A percentile compares a stretch with the other conserved stretches of the same genome.
Conservation (phyloP, 1,140 invertebrate species). For the Acromyrmex heyeri region DNA sequence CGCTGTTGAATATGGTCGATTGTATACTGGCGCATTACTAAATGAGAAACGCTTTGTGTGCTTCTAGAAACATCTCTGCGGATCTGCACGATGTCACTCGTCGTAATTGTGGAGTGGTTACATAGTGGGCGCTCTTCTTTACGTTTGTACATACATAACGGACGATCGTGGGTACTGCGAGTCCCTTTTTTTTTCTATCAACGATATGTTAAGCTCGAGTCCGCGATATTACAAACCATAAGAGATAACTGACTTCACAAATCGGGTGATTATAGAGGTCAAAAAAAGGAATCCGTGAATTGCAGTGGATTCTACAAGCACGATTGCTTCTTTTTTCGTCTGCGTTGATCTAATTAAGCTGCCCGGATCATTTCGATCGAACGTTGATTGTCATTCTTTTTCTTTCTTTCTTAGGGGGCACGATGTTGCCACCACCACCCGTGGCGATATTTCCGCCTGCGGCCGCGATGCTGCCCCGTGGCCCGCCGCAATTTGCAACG, state of each 20-base stretch:
- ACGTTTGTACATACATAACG: constrained; percentile 74
- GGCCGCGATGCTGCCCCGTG: constrained; percentile 81
- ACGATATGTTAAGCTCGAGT: constrained; percentile 7
- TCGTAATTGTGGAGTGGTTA: constrained; percentile 74
- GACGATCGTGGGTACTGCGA: constrained; percentile 64
- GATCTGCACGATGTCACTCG: constrained; percentile 72
- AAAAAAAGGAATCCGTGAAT: neutral
- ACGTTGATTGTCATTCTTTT: constrained; percentile 46
- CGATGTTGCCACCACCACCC: constrained; percentile 87
- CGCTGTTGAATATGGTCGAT: constrained; percentile 15
- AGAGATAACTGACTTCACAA: constrained; percentile 25
- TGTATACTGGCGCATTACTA: constrained; percentile 55
- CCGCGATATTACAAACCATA: neutral
- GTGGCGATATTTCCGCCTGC: constrained; percentile 84
- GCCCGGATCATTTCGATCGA: constrained; percentile 7
- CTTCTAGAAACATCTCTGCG: constrained; percentile 58
- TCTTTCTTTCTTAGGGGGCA: constrained; percentile 85
- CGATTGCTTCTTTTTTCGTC: constrained; percentile 6
- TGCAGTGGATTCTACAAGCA: neutral
- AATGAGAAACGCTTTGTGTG: constrained; percentile 55
- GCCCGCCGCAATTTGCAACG: constrained; percentile 87
- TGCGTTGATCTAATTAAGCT: neutral
- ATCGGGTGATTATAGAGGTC: constrained; percentile 7
- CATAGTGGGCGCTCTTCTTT: constrained; percentile 74
- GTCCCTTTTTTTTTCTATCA: constrained; percentile 34